Conservation (phyloP, 1,140 invertebrate genomes). For the Atta cephalotes region DNA sequence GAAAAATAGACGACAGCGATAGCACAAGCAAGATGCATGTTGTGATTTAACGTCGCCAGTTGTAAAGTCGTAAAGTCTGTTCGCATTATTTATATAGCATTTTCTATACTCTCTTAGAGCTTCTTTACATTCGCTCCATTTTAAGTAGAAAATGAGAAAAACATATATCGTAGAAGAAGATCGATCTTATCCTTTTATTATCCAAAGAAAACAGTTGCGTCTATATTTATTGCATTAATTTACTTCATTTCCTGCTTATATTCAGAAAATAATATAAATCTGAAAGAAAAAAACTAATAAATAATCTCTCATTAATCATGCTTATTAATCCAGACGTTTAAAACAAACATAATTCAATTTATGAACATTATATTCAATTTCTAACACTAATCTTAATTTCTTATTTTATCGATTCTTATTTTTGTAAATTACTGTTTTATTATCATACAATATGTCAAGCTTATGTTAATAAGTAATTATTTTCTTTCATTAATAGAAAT, state of each 20-base stretch:
- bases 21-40: slow-evolving; percentile 1
- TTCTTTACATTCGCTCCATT: slow-evolving; percentile 14
- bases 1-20: not conserved
- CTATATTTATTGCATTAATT: not conserved
- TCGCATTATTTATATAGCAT: not conserved
- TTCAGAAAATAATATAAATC: not conserved
- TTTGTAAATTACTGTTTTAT: not conserved
- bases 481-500: not conserved
- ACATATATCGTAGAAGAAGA: not conserved
- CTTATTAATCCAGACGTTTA: not conserved
- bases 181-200: not conserved
- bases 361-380: not conserved
- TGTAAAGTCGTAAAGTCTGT: not conserved
- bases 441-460: not conserved
- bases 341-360: not conserved
- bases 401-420: not conserved
- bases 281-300: not conserved
- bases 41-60: not conserved
- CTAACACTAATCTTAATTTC: not conserved
- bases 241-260: not conserved
- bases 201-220: not conserved
- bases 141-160: not conserved
- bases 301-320: not conserved
- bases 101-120: slow-evolving; percentile 2
- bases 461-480: not conserved